Conservation (phyloP, 2,888 invertebrate species). For the Cistogaster globosa region DNA sequence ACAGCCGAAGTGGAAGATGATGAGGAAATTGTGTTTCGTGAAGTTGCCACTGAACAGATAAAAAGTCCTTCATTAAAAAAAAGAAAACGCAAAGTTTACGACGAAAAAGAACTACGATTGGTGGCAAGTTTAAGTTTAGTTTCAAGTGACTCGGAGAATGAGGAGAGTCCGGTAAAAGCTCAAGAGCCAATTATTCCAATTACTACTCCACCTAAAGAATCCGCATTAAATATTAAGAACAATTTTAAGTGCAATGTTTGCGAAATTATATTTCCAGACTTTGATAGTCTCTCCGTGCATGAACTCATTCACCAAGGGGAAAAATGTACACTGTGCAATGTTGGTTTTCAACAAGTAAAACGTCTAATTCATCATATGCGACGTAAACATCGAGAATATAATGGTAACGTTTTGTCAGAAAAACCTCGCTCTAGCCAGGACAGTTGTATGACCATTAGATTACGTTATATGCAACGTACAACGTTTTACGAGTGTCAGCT, state of each 20-base stretch:
- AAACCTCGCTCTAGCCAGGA: constrained; percentile 71
- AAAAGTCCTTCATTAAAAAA: constrained; percentile 26
- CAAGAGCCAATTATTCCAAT: not conserved
- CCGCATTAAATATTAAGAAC: constrained; percentile 10
- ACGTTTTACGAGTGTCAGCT: constrained; percentile 74
- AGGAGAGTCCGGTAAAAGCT: constrained; percentile 25
- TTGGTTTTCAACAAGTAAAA: constrained; percentile 63
- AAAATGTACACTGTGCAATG: constrained; percentile 71
- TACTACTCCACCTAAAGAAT: not conserved
- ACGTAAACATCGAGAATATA: constrained; percentile 72
- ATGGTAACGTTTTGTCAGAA: constrained; percentile 68
- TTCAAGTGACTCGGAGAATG: constrained; percentile 72
- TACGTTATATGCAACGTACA: constrained; percentile 71
- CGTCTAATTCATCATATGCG: constrained; percentile 73
- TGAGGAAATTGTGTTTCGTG: constrained; percentile 71
- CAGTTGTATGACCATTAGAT: constrained; percentile 74
- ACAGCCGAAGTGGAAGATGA: constrained; percentile 58
- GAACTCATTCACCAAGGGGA: constrained; percentile 56
- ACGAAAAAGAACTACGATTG: constrained; percentile 68
- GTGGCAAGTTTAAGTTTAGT: constrained; percentile 72
- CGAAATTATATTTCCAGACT: constrained; percentile 48
- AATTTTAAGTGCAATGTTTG: constrained; percentile 51
- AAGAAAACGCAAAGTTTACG: constrained; percentile 65
- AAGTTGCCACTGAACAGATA: constrained; percentile 63
- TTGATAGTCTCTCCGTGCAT: constrained; percentile 63